Evolutionary conservation across 2,797 vertebrate species (phyloP).

Genomic region (Onychomys leucogaster): DNA sequence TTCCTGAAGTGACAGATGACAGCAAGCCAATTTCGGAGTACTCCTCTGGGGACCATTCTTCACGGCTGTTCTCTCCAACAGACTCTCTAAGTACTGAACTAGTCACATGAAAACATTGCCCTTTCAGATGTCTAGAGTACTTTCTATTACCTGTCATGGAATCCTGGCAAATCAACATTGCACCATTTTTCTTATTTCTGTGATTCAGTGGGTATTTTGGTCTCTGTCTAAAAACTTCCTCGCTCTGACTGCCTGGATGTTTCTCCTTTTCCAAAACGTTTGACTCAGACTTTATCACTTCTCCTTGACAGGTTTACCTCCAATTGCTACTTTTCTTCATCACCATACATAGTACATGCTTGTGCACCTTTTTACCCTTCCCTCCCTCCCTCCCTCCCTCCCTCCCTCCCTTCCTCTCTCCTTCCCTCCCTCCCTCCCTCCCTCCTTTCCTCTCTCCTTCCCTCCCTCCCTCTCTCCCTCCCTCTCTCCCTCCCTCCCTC

Average conservation of each 20-base stretch:
- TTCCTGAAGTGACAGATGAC: background rate
- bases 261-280: background rate
- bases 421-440: too few species aligned
- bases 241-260: background rate
- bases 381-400: background rate
- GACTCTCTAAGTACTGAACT: background rate
- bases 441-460: too few species aligned
- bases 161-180: background rate
- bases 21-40: background rate
- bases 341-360: too few species aligned
- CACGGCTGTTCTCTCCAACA: background rate
- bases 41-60: background rate
- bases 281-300: background rate
- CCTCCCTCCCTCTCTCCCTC: fast-evolving
- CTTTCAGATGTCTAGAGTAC: background rate
- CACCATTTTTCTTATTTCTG: background rate
- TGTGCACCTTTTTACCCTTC: background rate
- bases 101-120: background rate
- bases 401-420: too few species aligned
- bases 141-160: background rate
- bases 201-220: background rate
- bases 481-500: background rate
- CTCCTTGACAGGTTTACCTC: background rate
- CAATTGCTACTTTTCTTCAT: background rate
- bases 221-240: background rate